Base-by-base conservation (phyloP, 2,113 vertebrate species). In the Herpailurus yagouaroundi region DNA sequence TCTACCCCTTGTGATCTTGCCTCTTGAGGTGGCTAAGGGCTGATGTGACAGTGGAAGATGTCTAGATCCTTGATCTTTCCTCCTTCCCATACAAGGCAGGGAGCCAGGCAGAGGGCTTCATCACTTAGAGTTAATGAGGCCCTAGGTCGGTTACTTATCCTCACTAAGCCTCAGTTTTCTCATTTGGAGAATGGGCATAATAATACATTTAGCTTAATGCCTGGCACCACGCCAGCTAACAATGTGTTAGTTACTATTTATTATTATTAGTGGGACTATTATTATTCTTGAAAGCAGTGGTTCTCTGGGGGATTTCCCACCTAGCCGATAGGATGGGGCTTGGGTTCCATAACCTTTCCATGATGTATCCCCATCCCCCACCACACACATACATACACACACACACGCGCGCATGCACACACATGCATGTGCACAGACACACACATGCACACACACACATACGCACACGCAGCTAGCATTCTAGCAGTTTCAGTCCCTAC, bases 301-400 rank as follows among this genome's bases (percentile, higher is more conserved):
- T 71, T 82, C 60, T 82, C 60, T 68, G 91, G 36, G 77, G 77
- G 45, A 29, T 50, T 50, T 83, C 31, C 36, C 27, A 36, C 13
- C 10, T 52, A 63, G 13, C 21, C 55, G 52, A 63, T 33, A n/a
- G 16, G 36, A 8, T 18, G 33, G 79, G 45, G 5, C 19, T 63
- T 1, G 11, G 19, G 71, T 60, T 63, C 80, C 45, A n/a, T 55
- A 50, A 74, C 36, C 23, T 68, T 94, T 73, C 89, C 31, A 0
- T 27, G 41, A 16, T n/a, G 19, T 13, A 25, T 4, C 1, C 0
- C 57, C 29, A 1, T n/a, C 31, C 6, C 0, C 3, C 8, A 1
- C 3, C 10, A 29, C 29, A 36, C 12, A 16, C 12, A 52, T 38
- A 19, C 15, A 41, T 64, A 63, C 66, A 12, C 27, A n/a, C 8